Conservation (phyloP, 2,113 vertebrate genomes). For the Speoplatyrhinus poulsoni region DNA sequence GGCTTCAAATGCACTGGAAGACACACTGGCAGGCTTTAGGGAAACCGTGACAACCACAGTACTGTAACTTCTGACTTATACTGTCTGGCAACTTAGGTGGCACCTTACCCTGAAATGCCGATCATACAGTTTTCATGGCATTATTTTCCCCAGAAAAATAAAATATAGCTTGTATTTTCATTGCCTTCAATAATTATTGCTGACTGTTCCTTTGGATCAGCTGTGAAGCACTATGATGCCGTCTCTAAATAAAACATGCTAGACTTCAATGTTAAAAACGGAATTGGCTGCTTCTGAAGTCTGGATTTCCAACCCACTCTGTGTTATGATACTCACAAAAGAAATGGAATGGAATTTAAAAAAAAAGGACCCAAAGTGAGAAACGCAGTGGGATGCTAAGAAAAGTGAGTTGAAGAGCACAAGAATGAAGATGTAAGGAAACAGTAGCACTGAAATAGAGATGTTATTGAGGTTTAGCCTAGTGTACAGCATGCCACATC, state of each 20-base stretch:
- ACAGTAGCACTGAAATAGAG: neutral
- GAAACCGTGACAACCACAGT: neutral
- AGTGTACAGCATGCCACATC: too few relatives aligned
- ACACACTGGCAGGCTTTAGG: neutral
- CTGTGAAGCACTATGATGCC: constrained; percentile 20
- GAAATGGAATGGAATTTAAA: neutral
- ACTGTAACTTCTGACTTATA: constrained; percentile 10
- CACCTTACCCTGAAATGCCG: too few relatives aligned
- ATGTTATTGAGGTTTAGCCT: too few relatives aligned
- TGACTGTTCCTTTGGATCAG: constrained; percentile 19
- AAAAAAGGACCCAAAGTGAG: neutral
- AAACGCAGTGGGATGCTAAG: constrained; percentile 8
- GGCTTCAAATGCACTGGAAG: constrained; percentile 37
- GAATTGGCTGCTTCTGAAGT: constrained; percentile 49
- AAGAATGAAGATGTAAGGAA: neutral
- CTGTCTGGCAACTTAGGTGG: neutral
- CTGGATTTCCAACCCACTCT: constrained; percentile 25
- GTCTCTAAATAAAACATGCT: constrained; percentile 23
- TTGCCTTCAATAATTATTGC: constrained; percentile 5
- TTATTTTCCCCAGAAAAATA: neutral
- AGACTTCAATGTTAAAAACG: constrained; percentile 41
- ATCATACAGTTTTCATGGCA: neutral
- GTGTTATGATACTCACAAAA: neutral
- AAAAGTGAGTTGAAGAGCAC: constrained; percentile 4
- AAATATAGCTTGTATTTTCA: constrained; percentile 12